Percentiles rank a stretch among this genome's conserved stretches.
Evolutionary conservation across 2,888 invertebrate genomes (phyloP).

Genomic region (Drosophila rellima): DNA sequence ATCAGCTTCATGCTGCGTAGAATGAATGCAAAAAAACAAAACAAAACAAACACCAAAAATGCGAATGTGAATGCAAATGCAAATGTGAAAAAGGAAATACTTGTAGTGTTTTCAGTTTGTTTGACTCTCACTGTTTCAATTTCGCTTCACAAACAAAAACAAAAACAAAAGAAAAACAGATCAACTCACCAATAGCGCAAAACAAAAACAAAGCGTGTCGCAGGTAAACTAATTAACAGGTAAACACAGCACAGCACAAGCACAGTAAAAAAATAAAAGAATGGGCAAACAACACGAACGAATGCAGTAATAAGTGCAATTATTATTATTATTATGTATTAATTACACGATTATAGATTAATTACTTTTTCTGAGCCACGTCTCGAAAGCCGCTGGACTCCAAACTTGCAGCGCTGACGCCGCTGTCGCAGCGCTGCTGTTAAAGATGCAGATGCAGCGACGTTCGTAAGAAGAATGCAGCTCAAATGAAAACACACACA

Average conservation of each 20-base stretch:
- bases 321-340: conserved; percentile 38
- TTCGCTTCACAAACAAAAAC: conserved; percentile 21
- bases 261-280: conserved; percentile 21
- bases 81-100: conserved; percentile 29
- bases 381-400: conserved; percentile 32
- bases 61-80: conserved; percentile 24
- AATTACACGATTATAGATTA: conserved; percentile 31
- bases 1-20: conserved; percentile 26
- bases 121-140: conserved; percentile 8
- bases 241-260: conserved; percentile 53
- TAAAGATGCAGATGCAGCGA: conserved; percentile 37
- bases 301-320: conserved; percentile 43
- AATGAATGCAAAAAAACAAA: conserved; percentile 35
- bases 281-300: conserved; percentile 43
- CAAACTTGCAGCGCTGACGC: conserved; percentile 32
- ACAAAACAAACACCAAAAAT: conserved; percentile 22
- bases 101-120: conserved; percentile 26
- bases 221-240: conserved; percentile 70
- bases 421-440: conserved; percentile 12
- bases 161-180: conserved; percentile 36
- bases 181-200: conserved; percentile 55
- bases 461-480: conserved; percentile 53
- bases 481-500: conserved; percentile 43
- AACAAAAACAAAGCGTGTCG: conserved; percentile 65
- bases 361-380: conserved; percentile 54